phyloP scores from a whole-genome alignment of 2,113 vertebrate genomes.

The Antechinus stuartii region DNA sequence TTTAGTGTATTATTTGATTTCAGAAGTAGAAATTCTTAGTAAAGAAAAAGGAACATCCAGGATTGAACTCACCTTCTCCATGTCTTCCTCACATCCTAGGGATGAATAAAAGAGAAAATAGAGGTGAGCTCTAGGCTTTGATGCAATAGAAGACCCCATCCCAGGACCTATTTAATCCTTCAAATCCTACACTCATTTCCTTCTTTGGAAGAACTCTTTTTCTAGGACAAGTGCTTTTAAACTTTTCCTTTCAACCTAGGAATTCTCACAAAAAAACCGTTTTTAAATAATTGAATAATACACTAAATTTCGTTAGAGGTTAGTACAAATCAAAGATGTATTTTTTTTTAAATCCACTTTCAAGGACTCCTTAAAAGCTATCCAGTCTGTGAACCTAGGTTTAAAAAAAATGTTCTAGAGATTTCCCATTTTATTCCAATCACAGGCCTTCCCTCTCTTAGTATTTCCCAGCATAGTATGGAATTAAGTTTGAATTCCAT shows the following conservation, averaged over 20 bases:
- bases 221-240: neutral
- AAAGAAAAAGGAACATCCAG: constrained; percentile 15
- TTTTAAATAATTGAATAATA: neutral
- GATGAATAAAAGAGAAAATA: constrained; percentile 47
- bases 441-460: neutral
- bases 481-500: neutral
- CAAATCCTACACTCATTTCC: neutral
- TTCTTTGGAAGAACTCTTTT: neutral
- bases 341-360: neutral
- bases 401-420: neutral
- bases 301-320: neutral
- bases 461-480: neutral
- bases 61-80: constrained; percentile 75
- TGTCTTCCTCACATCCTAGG: constrained; percentile 71
- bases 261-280: neutral
- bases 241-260: neutral
- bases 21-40: neutral
- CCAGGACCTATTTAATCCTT: neutral
- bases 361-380: neutral
- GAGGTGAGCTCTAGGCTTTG: constrained; percentile 36
- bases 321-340: neutral
- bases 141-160: neutral
- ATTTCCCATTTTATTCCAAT: neutral
- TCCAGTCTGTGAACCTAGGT: neutral
- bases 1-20: neutral